Conservation (phyloP, 2,797 vertebrate species). For the Scleropages formosus region DNA sequence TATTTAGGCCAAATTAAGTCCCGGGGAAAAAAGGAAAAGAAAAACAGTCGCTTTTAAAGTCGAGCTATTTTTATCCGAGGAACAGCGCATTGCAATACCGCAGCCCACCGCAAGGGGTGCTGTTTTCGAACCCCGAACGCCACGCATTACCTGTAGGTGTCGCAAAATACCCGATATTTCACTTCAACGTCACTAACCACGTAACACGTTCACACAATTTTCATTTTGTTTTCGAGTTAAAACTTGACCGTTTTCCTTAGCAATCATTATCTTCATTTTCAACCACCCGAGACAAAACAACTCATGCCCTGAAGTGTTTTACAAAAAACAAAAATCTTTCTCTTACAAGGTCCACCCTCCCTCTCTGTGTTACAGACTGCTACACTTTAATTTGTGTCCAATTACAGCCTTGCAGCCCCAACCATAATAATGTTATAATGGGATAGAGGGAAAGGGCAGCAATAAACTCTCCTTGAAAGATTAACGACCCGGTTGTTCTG, state of each 20-base stretch:
- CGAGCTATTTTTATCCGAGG: slow-evolving; percentile 50
- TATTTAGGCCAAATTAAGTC: slow-evolving; percentile 62
- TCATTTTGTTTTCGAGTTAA: slow-evolving; percentile 48
- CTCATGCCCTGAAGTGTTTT: slow-evolving; percentile 22
- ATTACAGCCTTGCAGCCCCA: slow-evolving; percentile 72
- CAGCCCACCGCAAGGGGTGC: slow-evolving; percentile 45
- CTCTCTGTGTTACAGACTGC: slow-evolving; percentile 56
- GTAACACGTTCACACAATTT: not conserved
- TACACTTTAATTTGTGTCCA: slow-evolving; percentile 47
- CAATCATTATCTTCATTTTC: slow-evolving; percentile 46
- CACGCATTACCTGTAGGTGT: slow-evolving; percentile 34
- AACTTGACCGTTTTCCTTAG: slow-evolving; percentile 53
- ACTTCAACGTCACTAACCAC: slow-evolving; percentile 30
- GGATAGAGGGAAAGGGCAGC: slow-evolving; percentile 71
- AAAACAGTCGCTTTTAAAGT: slow-evolving; percentile 61
- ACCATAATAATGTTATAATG: slow-evolving; percentile 79
- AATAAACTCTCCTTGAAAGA: slow-evolving; percentile 77
- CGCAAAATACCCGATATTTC: slow-evolving; percentile 34
- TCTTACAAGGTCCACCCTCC: slow-evolving; percentile 44
- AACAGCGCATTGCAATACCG: slow-evolving; percentile 45
- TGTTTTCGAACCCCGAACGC: slow-evolving; percentile 37
- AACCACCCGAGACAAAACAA: slow-evolving; percentile 35
- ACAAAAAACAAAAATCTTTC: not conserved
- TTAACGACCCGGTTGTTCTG: slow-evolving; percentile 68
- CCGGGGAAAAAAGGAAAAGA: slow-evolving; percentile 47